phyloP scores from a whole-genome alignment of 1,140 invertebrate genomes.

The Drosophila pandora region DNA sequence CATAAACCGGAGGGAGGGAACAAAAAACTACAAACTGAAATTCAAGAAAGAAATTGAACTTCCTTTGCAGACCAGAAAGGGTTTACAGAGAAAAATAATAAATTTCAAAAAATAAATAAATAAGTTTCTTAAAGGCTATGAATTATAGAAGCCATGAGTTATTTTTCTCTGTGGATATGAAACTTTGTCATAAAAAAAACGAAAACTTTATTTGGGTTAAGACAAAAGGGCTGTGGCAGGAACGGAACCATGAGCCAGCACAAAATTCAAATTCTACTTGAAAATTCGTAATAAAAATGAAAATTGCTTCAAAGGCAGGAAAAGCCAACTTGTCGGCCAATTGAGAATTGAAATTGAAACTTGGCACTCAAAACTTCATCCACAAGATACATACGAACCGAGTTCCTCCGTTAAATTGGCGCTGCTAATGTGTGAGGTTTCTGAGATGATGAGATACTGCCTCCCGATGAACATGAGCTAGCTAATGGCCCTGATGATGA shows the following conservation, averaged over 20 bases:
- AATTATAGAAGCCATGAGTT: not conserved
- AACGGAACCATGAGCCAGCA: slow-evolving; percentile 35
- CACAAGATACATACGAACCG: no score
- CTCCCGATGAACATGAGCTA: slow-evolving; percentile 11
- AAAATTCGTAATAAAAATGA: slow-evolving; percentile 55
- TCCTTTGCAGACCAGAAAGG: not conserved
- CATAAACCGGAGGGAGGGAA: slow-evolving; percentile 14
- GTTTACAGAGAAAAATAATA: not conserved
- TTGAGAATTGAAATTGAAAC: slow-evolving; percentile 73
- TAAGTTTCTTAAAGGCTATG: not conserved
- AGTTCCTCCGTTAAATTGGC: no score
- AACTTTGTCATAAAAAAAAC: slow-evolving; percentile 47
- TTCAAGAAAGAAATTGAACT: slow-evolving; percentile 61
- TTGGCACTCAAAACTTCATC: no score
- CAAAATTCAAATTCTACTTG: slow-evolving; percentile 44
- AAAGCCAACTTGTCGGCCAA: slow-evolving; percentile 62
- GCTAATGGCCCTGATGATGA: slow-evolving; percentile 38
- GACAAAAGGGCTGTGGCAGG: slow-evolving; percentile 15
- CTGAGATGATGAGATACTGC: slow-evolving; percentile 13
- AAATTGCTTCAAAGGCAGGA: slow-evolving; percentile 33
- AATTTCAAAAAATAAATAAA: no score
- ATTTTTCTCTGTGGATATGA: slow-evolving; percentile 31
- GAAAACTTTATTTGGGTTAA: slow-evolving; percentile 69
- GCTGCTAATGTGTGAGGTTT: slow-evolving; percentile 45
- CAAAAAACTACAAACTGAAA: slow-evolving; percentile 27